phyloP scores from a whole-genome alignment of 2,797 vertebrate genomes.

The Lithobates pipiens region DNA sequence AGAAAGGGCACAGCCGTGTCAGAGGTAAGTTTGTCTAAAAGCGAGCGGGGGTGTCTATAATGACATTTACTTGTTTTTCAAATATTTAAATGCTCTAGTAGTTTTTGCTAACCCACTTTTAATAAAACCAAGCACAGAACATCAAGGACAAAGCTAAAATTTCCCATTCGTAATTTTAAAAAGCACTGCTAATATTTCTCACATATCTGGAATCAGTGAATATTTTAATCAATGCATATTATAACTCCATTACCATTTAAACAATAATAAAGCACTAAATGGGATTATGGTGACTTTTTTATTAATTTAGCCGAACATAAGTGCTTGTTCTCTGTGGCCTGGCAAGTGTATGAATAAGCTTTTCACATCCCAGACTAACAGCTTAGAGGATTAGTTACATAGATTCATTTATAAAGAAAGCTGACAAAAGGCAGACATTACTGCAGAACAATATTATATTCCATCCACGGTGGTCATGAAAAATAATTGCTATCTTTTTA shows the following conservation, averaged over 20 bases:
- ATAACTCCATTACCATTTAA: slow-evolving; percentile 16
- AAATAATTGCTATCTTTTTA: slow-evolving; percentile 8
- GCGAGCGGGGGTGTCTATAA: no score
- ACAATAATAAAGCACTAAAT: slow-evolving; percentile 26
- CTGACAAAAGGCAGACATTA: slow-evolving; percentile 15
- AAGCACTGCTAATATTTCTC: background rate
- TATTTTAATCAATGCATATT: background rate
- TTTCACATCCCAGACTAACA: background rate
- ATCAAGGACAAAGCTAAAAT: no score
- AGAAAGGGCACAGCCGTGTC: no score
- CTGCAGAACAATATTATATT: background rate
- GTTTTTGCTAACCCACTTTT: background rate
- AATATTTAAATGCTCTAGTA: background rate
- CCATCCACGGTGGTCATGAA: background rate
- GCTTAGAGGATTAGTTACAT: slow-evolving; percentile 13
- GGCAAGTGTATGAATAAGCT: slow-evolving; percentile 10
- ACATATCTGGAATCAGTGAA: background rate
- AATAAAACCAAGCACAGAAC: no score
- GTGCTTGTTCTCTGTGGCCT: slow-evolving; percentile 2
- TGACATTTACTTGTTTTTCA: no score
- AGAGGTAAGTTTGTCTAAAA: no score
- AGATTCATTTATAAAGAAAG: background rate
- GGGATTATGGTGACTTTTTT: background rate
- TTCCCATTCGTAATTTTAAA: background rate
- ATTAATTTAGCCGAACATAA: slow-evolving; percentile 2